phyloP scores from a whole-genome alignment of 1,140 invertebrate genomes.

The Procambarus virginalis region DNA sequence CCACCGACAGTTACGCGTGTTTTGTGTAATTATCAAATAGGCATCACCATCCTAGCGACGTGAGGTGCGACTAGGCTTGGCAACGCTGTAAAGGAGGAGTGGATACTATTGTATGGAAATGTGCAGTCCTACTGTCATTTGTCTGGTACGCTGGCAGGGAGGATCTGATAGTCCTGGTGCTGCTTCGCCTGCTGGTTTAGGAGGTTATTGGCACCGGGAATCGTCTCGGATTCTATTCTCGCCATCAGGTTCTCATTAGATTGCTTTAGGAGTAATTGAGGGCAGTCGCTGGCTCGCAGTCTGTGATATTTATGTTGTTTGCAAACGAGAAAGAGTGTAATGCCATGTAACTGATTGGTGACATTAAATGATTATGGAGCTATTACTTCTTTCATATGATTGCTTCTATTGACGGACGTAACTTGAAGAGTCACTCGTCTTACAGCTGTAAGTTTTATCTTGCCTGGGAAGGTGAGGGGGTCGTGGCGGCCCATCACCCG shows the following conservation, averaged over 20 bases:
- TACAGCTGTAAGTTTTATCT: constrained; percentile 16
- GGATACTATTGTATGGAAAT: constrained; percentile 67
- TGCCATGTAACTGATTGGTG: constrained; percentile 38
- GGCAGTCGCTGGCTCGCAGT: constrained; percentile 21
- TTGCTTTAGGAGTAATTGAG: constrained; percentile 57
- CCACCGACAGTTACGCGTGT: neutral
- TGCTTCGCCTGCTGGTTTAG: constrained; percentile 57
- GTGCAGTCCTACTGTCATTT: constrained; percentile 67
- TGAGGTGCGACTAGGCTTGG: constrained; percentile 29
- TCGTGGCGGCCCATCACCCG: too few species aligned
- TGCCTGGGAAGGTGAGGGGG: neutral
- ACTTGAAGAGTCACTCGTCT: constrained; percentile 1
- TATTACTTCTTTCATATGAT: constrained; percentile 27
- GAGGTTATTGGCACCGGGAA: constrained; percentile 62
- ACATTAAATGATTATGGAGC: constrained; percentile 46
- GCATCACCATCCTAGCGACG: neutral
- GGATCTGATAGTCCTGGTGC: constrained; percentile 54
- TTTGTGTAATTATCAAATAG: neutral
- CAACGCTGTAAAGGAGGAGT: constrained; percentile 58
- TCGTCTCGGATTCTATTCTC: constrained; percentile 29
- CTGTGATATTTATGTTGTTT: constrained; percentile 36
- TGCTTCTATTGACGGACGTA: constrained; percentile 25
- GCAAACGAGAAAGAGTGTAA: constrained; percentile 20
- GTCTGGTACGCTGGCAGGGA: constrained; percentile 62
- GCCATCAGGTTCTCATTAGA: constrained; percentile 31